These are phyloP conservation scores for Eupithecia centaureata DNA, from an alignment of 2,888 invertebrate genomes.

Conservation along the genomic window DNA sequence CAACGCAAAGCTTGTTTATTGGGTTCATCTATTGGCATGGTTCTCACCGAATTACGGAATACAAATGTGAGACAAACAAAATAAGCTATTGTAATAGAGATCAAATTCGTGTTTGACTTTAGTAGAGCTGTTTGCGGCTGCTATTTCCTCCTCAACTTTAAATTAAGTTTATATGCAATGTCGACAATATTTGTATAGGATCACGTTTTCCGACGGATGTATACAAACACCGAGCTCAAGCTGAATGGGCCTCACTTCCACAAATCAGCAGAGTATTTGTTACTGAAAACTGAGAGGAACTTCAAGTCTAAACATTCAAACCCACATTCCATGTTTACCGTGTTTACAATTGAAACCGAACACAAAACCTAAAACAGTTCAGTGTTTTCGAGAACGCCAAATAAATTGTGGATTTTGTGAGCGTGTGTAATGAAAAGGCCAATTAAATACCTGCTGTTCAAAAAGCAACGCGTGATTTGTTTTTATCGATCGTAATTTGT, in stretches of 20 bases:
- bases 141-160: background rate
- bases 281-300: conserved; percentile 70
- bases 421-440: conserved; percentile 31
- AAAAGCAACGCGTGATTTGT: conserved; percentile 13
- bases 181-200: conserved; percentile 62
- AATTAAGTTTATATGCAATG: conserved; percentile 32
- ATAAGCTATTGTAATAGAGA: background rate
- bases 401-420: conserved; percentile 42
- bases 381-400: conserved; percentile 41
- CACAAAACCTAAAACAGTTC: conserved; percentile 37
- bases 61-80: conserved; percentile 50
- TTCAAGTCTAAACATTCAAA: conserved; percentile 45
- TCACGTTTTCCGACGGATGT: conserved; percentile 76
- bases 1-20: conserved; percentile 61
- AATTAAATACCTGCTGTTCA: conserved; percentile 33
- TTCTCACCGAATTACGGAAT: conserved; percentile 53
- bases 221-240: conserved; percentile 67
- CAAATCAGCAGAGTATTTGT: conserved; percentile 72
- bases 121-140: background rate
- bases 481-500: conserved; percentile 15
- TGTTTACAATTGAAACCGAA: conserved; percentile 32
- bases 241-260: conserved; percentile 62
- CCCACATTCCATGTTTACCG: conserved; percentile 24
- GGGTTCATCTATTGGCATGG: conserved; percentile 60
- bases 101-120: background rate